Evolutionary conservation across 2,113 vertebrate genomes (phyloP).

Genomic region (Pterocles orientalis): DNA sequence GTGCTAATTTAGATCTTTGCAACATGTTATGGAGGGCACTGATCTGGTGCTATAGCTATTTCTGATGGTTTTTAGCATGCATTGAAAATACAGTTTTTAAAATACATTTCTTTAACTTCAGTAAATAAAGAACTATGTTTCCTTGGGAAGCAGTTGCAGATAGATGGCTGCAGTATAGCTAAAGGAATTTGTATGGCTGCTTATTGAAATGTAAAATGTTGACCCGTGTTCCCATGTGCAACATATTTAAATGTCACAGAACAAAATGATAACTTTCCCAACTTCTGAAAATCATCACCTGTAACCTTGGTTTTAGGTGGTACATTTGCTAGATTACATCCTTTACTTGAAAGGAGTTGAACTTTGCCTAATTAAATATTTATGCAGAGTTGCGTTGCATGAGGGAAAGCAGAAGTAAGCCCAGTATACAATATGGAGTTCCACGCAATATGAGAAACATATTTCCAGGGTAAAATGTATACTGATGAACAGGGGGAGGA

Average conservation of each 20-base stretch:
- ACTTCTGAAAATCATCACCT: not conserved
- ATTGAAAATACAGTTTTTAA: not conserved
- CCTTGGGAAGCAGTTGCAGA: not conserved
- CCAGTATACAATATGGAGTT: not conserved
- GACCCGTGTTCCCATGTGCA: not conserved
- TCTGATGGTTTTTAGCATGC: not conserved
- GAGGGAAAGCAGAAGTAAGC: not conserved
- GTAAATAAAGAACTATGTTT: not conserved
- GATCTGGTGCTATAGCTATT: not conserved
- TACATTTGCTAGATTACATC: rapidly evolving
- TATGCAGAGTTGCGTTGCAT: not conserved
- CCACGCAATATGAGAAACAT: not conserved
- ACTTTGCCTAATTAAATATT: not conserved
- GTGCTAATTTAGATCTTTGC: not conserved
- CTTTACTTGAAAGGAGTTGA: not conserved
- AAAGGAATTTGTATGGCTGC: not conserved
- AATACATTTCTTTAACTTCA: not conserved
- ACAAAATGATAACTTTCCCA: not conserved
- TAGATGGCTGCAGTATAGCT: not conserved
- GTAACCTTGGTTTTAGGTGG: not conserved
- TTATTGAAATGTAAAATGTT: not conserved
- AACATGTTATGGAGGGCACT: not conserved
- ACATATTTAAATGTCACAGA: not conserved
- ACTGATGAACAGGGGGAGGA: not conserved
- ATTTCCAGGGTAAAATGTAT: not conserved